Evolutionary conservation across 2,113 vertebrate genomes (phyloP).

Genomic region (Plestiodon gilberti): DNA sequence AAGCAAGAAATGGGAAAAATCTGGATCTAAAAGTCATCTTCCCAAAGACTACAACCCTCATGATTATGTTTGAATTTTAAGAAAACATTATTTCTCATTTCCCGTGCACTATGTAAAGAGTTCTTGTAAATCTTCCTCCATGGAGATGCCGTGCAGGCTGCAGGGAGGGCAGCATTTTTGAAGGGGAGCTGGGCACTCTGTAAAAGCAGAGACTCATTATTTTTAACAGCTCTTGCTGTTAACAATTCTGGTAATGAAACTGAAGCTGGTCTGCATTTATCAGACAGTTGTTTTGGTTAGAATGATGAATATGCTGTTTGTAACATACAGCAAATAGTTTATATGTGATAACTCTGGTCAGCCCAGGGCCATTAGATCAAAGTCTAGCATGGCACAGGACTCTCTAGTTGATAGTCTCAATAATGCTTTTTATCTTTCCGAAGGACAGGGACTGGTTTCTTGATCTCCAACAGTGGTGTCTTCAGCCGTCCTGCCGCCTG

Average conservation of each 20-base stretch:
- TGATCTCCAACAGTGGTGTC: no score
- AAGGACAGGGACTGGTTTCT: not conserved
- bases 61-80: not conserved
- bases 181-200: not conserved
- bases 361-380: not conserved
- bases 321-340: not conserved
- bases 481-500: no score
- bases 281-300: not conserved
- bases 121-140: not conserved
- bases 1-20: not conserved
- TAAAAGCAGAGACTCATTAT: slow-evolving; percentile 13
- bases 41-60: not conserved
- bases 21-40: not conserved
- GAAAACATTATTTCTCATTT: not conserved
- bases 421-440: not conserved
- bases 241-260: not conserved
- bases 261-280: not conserved
- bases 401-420: not conserved
- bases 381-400: not conserved
- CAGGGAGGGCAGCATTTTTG: not conserved
- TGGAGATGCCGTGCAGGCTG: not conserved
- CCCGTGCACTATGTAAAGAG: not conserved
- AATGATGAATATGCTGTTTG: not conserved
- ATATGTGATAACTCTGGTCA: not conserved
- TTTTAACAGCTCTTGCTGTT: not conserved